These are phyloP conservation scores for Pollenia amentaria DNA, from an alignment of 2,888 invertebrate species.

Conservation along the genomic window DNA sequence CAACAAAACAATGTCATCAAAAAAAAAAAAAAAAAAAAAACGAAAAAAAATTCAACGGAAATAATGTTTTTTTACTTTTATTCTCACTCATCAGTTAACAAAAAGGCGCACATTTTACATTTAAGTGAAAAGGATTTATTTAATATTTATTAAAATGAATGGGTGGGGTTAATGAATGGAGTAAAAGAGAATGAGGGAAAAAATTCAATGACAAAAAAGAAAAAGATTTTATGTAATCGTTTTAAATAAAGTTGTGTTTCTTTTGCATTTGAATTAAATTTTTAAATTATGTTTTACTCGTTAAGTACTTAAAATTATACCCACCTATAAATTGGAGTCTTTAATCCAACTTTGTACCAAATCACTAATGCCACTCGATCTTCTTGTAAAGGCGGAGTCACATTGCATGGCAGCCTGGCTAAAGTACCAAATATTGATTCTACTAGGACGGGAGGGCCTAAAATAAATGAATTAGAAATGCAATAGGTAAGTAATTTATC, in stretches of 20 bases:
- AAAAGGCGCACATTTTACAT: conserved; percentile 6
- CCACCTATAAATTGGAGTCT: conserved; percentile 85
- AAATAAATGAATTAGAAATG: conserved; percentile 16
- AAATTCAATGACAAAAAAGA: not conserved
- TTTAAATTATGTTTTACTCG: not conserved
- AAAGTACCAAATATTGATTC: conserved; percentile 84
- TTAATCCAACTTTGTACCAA: conserved; percentile 84
- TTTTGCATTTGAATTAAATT: not conserved
- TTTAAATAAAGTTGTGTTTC: not conserved
- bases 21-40: conserved; percentile 16
- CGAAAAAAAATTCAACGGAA: not conserved
- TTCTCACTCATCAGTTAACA: not conserved
- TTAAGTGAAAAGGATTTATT: conserved; percentile 23
- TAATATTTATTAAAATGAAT: conserved; percentile 39
- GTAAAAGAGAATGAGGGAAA: not conserved
- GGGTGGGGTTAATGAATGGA: not conserved
- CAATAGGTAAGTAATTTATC: not conserved
- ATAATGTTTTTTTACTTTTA: conserved; percentile 15
- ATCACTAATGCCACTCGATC: conserved; percentile 84
- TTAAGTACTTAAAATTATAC: conserved; percentile 46
- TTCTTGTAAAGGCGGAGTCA: conserved; percentile 84
- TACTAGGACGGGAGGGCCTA: conserved; percentile 83
- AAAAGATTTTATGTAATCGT: not conserved
- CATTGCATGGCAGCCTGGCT: conserved; percentile 84
- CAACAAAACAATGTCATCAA: conserved; percentile 53